Base-by-base conservation (phyloP, 1,140 invertebrate species). In the Akabosia matsudoensis region DNA sequence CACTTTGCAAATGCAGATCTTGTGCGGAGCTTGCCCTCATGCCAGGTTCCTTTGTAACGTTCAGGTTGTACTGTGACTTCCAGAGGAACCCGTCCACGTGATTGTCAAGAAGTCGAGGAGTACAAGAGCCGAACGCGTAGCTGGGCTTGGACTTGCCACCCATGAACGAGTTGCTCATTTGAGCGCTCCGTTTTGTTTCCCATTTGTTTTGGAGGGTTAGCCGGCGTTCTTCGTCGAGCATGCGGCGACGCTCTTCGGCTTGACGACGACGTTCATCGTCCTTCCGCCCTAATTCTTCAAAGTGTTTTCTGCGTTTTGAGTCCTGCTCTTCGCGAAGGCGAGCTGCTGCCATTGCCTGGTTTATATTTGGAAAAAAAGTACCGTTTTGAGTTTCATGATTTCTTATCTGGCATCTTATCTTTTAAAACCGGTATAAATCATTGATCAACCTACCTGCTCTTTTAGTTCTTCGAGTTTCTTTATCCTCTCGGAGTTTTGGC, bases 401-500 rank as follows among this genome's bases (percentile, higher is more conserved):
- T n/a, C n/a, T n/a, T n/a, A n/a, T n/a, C n/a, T n/a, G n/a, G n/a
- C n/a, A n/a, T n/a, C n/a, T n/a, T n/a, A n/a, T n/a, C n/a, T n/a
- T n/a, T n/a, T n/a, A n/a, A n/a, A n/a, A n/a, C n/a, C n/a, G n/a
- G n/a, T n/a, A n/a, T n/a, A n/a, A n/a, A n/a, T n/a, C n/a, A n/a
- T n/a, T n/a, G n/a, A 45, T 70, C 45, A 72, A 24, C 74, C 74
- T 61, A 81, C 80, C 71, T 79, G 76, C 54, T 79, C 76, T 37
- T 81, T 79, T 28, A 81, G 77, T 70, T 81, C 80, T 70, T 81
- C 80, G n/a, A 81, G 54, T 56, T 81, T 81, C 34, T 78, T 79
- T 16, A 81, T 30, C 22, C 80, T 30, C 31, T 81, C 80, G 30
- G 70, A 52, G 67, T 81, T 79, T 71, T 81, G 78, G 45, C 71